Evolutionary conservation across 2,797 vertebrate species (phyloP).

Genomic region (Ctenochaetus hawaiiensis): DNA sequence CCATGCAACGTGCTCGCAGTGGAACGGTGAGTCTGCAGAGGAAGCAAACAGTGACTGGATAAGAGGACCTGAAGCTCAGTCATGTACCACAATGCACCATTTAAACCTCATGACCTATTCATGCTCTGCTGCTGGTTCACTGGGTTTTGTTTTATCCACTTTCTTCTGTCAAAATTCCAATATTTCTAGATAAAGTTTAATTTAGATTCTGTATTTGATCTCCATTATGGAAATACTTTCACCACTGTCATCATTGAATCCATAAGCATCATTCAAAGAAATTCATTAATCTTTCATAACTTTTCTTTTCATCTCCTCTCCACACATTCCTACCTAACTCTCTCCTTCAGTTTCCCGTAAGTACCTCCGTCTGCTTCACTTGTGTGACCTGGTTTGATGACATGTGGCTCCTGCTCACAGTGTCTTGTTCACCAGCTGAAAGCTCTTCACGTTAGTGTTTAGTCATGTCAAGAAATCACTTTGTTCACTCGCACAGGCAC

Average conservation of each 20-base stretch:
- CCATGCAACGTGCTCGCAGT: constrained; percentile 92
- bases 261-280: constrained; percentile 7
- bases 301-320: constrained; percentile 70
- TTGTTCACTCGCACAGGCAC: constrained; percentile 4
- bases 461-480: constrained; percentile 10
- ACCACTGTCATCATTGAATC: constrained; percentile 7
- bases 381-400: constrained; percentile 52
- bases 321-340: constrained; percentile 67
- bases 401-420: constrained; percentile 15
- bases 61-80: neutral
- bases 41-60: neutral
- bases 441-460: neutral
- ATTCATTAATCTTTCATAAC: constrained; percentile 41
- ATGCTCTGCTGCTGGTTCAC: constrained; percentile 21
- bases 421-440: constrained; percentile 11
- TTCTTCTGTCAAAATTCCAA: neutral
- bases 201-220: neutral
- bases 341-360: constrained; percentile 87
- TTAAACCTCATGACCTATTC: neutral
- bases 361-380: constrained; percentile 67
- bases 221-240: neutral
- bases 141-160: constrained; percentile 2
- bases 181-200: neutral
- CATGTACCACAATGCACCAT: neutral
- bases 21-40: constrained; percentile 91